Conservation (phyloP, 1,140 invertebrate genomes). For the Lordiphosa mommai region DNA sequence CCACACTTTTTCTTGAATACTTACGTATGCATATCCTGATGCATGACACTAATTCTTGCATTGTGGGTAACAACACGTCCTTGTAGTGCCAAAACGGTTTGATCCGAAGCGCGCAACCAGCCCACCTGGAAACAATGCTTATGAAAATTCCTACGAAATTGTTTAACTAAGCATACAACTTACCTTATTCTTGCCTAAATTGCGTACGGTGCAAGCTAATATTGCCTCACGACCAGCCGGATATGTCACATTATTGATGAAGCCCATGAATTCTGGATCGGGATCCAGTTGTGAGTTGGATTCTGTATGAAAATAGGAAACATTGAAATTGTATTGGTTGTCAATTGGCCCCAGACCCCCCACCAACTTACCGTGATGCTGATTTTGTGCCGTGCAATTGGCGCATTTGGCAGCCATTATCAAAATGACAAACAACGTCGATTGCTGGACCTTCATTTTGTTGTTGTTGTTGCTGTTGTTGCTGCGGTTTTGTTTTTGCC, state of each 20-base stretch:
- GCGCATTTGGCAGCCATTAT: constrained; percentile 67
- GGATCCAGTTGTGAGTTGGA: constrained; percentile 75
- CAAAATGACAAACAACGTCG: constrained; percentile 62
- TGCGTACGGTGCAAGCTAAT: constrained; percentile 89
- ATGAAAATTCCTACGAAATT: not conserved
- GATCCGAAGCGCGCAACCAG: constrained; percentile 94
- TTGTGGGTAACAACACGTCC: constrained; percentile 94
- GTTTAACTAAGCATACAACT: constrained; percentile 33
- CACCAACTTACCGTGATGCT: constrained; percentile 67
- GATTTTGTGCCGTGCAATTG: constrained; percentile 55
- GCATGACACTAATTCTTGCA: constrained; percentile 88
- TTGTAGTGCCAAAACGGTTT: constrained; percentile 92
- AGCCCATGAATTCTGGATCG: constrained; percentile 87
- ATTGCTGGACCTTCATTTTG: constrained; percentile 55
- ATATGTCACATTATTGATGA: constrained; percentile 91
- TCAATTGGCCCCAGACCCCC: constrained; percentile 2
- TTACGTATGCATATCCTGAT: constrained; percentile 85
- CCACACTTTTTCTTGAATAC: not conserved
- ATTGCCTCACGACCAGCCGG: constrained; percentile 90
- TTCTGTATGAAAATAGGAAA: constrained; percentile 43
- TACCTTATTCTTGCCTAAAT: constrained; percentile 91
- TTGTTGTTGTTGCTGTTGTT: constrained; percentile 20
- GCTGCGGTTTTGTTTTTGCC: constrained; percentile 14
- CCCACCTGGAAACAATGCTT: constrained; percentile 85
- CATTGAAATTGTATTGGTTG: not conserved